phyloP scores from a whole-genome alignment of 2,888 invertebrate genomes.

The Therioaphis trifolii region DNA sequence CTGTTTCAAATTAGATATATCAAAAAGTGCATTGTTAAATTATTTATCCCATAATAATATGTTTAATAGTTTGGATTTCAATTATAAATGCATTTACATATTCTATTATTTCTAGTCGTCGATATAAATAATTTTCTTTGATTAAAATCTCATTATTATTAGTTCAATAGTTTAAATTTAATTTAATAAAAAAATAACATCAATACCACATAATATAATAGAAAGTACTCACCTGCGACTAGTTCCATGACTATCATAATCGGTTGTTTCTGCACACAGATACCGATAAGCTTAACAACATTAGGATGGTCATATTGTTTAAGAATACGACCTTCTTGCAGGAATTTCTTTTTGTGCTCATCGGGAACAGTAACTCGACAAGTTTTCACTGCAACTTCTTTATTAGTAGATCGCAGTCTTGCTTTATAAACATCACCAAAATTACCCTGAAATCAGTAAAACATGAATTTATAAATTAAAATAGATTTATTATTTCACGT shows the following conservation, averaged over 20 bases:
- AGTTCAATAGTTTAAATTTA: neutral
- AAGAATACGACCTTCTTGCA: slow-evolving; percentile 93
- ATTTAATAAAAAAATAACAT: neutral
- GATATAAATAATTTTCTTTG: neutral
- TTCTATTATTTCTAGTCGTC: too few species aligned
- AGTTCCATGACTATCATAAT: slow-evolving; percentile 99
- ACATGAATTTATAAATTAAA: neutral
- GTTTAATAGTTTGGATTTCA: too few species aligned
- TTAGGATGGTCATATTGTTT: slow-evolving; percentile 98
- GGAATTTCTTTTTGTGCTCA: slow-evolving; percentile 91
- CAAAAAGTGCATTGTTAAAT: too few species aligned
- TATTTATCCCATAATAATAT: too few species aligned
- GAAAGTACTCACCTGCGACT: slow-evolving; percentile 77
- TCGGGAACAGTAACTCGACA: slow-evolving; percentile 94
- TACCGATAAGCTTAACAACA: slow-evolving; percentile 94
- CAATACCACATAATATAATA: neutral
- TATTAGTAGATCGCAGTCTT: slow-evolving; percentile 81
- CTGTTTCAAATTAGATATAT: too few species aligned
- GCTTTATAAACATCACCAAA: slow-evolving; percentile 98
- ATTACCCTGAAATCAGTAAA: slow-evolving; percentile 80
- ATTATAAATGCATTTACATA: too few species aligned
- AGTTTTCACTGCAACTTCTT: slow-evolving; percentile 95
- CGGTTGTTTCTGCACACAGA: slow-evolving; percentile 97
- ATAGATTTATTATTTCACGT: slow-evolving; percentile 68
- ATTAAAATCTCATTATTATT: neutral